Conservation (phyloP, 2,888 invertebrate genomes). For the Clanis bilineata region DNA sequence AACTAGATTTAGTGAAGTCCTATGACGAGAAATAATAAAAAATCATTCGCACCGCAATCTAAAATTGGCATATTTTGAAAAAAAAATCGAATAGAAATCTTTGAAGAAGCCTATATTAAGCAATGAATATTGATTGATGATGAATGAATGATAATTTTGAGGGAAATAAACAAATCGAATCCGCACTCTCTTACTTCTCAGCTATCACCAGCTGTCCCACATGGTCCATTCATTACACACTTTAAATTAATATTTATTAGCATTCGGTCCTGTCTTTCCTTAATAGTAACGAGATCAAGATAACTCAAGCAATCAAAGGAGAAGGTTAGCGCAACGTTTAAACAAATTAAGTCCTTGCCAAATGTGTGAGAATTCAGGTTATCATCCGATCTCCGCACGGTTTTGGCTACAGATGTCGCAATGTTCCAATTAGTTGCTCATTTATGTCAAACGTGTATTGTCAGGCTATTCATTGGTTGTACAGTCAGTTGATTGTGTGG, state of each 20-base stretch:
- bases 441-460: constrained; percentile 76
- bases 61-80: too few species aligned
- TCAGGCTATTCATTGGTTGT: constrained; percentile 67
- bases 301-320: constrained; percentile 5
- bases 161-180: neutral
- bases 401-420: constrained; percentile 67
- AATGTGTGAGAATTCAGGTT: constrained; percentile 46
- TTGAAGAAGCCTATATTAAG: too few species aligned
- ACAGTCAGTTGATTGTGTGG: constrained; percentile 64
- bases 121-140: too few species aligned
- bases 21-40: too few species aligned
- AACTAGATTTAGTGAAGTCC: too few species aligned
- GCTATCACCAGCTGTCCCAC: neutral
- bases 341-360: constrained; percentile 39
- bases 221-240: neutral
- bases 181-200: neutral
- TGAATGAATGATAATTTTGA: too few species aligned
- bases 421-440: constrained; percentile 79
- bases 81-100: too few species aligned
- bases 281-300: constrained; percentile 1
- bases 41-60: too few species aligned
- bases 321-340: constrained; percentile 1
- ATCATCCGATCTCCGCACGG: constrained; percentile 58
- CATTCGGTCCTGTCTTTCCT: neutral
- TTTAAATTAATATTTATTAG: constrained; percentile 3